Percentiles rank a stretch among this genome's conserved stretches.
phyloP scores from a whole-genome alignment of 2,113 vertebrate genomes.

The Morphnarchus princeps region DNA sequence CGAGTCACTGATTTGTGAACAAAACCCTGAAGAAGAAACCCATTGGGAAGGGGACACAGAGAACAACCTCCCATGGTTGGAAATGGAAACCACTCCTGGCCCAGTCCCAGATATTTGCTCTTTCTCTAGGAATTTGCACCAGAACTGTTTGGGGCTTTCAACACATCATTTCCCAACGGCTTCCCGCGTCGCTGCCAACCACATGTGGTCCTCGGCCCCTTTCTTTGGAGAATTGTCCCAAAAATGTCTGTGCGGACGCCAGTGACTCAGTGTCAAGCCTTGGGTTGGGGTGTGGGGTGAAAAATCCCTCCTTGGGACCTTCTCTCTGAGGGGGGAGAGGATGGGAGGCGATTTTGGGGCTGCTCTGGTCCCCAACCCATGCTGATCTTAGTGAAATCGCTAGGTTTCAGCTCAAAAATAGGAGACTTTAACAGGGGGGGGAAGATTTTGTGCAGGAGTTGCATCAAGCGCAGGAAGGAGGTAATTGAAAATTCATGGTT shows the following conservation, averaged over 20 bases:
- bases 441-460: background rate
- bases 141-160: background rate
- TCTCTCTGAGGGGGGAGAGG: background rate
- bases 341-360: background rate
- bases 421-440: background rate
- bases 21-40: background rate
- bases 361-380: fast-evolving
- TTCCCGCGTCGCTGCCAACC: fast-evolving
- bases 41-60: background rate
- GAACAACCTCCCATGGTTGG: background rate
- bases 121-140: background rate
- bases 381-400: fast-evolving
- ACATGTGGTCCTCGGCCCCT: background rate
- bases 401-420: background rate
- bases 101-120: fast-evolving
- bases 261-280: background rate
- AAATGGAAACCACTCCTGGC: background rate
- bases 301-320: background rate
- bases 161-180: background rate
- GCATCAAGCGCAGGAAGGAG: background rate
- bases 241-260: background rate
- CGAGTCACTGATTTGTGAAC: background rate
- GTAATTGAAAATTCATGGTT: background rate
- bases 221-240: background rate
- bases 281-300: background rate